A percentile compares a stretch with the other conserved stretches of the same genome.
phyloP scores from a whole-genome alignment of 2,797 vertebrate species.

The Tenualosa ilisha region DNA sequence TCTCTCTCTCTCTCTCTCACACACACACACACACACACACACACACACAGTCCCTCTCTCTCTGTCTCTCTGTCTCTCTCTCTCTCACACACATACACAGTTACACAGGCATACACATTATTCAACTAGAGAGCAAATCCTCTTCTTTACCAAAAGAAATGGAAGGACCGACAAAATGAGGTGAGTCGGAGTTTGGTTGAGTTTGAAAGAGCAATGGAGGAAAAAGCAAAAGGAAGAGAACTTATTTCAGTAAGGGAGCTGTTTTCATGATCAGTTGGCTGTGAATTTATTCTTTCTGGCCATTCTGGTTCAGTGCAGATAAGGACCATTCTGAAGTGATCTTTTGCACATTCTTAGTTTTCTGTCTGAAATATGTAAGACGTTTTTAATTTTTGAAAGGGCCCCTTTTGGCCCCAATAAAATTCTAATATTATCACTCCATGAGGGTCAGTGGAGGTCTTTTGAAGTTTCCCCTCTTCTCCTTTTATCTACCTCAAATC shows the following conservation, averaged over 20 bases:
- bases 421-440: not conserved
- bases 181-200: too few species aligned
- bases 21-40: not conserved
- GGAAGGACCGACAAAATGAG: not conserved
- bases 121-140: slow-evolving; percentile 30
- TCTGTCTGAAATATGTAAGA: not conserved
- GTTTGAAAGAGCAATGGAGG: not conserved
- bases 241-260: not conserved
- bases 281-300: not conserved
- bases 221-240: not conserved
- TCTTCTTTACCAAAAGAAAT: slow-evolving; percentile 28
- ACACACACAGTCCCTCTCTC: too few species aligned
- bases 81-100: not conserved
- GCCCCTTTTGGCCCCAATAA: not conserved
- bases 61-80: not conserved
- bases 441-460: not conserved
- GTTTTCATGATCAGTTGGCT: not conserved
- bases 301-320: not conserved
- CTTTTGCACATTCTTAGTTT: not conserved
- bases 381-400: not conserved
- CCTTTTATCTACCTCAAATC: too few species aligned
- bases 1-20: not conserved
- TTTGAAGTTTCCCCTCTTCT: not conserved
- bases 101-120: not conserved
- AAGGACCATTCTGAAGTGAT: not conserved